Conservation (phyloP, 1,140 invertebrate species). For the Aleiodes sp. region DNA sequence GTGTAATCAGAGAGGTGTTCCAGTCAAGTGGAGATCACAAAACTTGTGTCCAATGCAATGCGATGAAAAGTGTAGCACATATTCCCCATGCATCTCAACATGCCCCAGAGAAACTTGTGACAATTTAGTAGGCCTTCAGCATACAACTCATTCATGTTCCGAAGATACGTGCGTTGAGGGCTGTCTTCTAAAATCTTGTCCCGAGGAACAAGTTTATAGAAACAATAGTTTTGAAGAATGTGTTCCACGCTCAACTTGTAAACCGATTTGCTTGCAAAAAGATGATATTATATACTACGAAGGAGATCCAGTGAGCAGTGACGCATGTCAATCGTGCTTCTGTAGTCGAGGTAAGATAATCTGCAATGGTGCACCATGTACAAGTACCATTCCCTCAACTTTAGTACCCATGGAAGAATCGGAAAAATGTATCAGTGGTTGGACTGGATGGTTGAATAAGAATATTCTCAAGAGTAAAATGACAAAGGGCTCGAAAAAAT, state of each 20-base stretch:
- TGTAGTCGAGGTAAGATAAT: slow-evolving; percentile 75
- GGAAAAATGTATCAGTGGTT: slow-evolving; percentile 71
- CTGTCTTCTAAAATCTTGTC: slow-evolving; percentile 78
- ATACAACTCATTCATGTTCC: slow-evolving; percentile 71
- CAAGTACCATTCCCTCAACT: slow-evolving; percentile 46
- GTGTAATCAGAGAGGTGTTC: slow-evolving; percentile 77
- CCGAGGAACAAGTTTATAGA: slow-evolving; percentile 74
- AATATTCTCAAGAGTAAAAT: slow-evolving; percentile 52
- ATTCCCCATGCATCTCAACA: slow-evolving; percentile 82
- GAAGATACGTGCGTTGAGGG: slow-evolving; percentile 83
- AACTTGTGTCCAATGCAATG: slow-evolving; percentile 89
- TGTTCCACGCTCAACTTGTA: slow-evolving; percentile 76
- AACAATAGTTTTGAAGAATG: slow-evolving; percentile 77
- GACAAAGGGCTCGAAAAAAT: slow-evolving; percentile 28
- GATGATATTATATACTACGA: slow-evolving; percentile 75
- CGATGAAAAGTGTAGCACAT: slow-evolving; percentile 79
- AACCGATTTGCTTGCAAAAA: slow-evolving; percentile 74
- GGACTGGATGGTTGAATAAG: slow-evolving; percentile 81
- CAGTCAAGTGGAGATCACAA: slow-evolving; percentile 82
- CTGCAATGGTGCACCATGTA: slow-evolving; percentile 77
- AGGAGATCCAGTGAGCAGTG: slow-evolving; percentile 78
- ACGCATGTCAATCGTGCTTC: slow-evolving; percentile 80
- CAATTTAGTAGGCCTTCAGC: slow-evolving; percentile 73
- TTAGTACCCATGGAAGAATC: slow-evolving; percentile 50
- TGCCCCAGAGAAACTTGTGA: slow-evolving; percentile 87